Evolutionary conservation across 1,140 invertebrate genomes (phyloP).

Genomic region (Drosophila erecta): DNA sequence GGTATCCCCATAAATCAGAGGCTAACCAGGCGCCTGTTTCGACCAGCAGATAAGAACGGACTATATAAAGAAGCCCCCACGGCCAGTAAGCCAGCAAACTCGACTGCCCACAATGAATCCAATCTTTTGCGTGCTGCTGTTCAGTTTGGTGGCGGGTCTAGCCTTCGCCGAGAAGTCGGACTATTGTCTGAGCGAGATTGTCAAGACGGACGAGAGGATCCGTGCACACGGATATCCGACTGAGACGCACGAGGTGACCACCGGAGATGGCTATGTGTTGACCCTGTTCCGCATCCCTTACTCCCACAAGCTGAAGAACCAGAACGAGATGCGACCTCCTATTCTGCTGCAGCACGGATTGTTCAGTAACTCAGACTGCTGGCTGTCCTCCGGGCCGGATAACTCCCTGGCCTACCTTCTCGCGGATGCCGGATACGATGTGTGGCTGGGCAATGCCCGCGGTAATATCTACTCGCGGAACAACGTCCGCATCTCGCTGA

Average conservation of each 20-base stretch:
- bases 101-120: constrained; percentile 37
- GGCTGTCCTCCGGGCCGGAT: constrained; percentile 56
- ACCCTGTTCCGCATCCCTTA: constrained; percentile 72
- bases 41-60: constrained; percentile 26
- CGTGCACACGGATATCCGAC: constrained; percentile 64
- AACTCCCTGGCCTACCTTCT: constrained; percentile 86
- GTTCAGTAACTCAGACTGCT: constrained; percentile 78
- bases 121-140: constrained; percentile 18
- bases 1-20: constrained; percentile 34
- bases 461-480: constrained; percentile 88
- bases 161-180: constrained; percentile 35
- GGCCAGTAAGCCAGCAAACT: constrained; percentile 22
- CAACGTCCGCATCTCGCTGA: constrained; percentile 85
- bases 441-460: constrained; percentile 90
- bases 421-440: constrained; percentile 89
- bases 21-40: constrained; percentile 10
- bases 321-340: constrained; percentile 34
- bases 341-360: constrained; percentile 69
- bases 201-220: constrained; percentile 58
- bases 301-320: constrained; percentile 61
- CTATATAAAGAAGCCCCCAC: constrained; percentile 34
- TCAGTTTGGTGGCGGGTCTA: constrained; percentile 39
- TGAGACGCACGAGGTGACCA: constrained; percentile 55
- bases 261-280: constrained; percentile 63
- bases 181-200: constrained; percentile 39